These are phyloP conservation scores for Synergus itoensis DNA, from an alignment of 2,888 invertebrate genomes.

Conservation along the genomic window DNA sequence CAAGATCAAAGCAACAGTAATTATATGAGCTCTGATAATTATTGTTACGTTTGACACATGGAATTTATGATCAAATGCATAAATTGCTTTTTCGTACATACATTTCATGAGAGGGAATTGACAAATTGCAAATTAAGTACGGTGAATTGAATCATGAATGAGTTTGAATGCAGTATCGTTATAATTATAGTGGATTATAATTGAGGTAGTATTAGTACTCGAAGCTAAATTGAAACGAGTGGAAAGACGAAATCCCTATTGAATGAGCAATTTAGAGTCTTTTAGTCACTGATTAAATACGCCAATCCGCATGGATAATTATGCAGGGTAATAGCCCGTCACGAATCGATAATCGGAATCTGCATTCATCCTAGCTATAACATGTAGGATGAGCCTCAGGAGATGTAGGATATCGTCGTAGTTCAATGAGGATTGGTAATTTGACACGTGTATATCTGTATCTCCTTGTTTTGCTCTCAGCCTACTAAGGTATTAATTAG, in stretches of 20 bases:
- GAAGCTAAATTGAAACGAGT: background rate
- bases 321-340: slow-evolving; percentile 33
- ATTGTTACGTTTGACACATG: background rate
- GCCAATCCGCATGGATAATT: slow-evolving; percentile 29
- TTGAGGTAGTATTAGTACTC: background rate
- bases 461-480: background rate
- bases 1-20: background rate
- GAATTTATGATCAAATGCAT: background rate
- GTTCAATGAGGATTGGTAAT: slow-evolving; percentile 19
- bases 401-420: slow-evolving; percentile 28
- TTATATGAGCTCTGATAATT: background rate
- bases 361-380: slow-evolving; percentile 17
- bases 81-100: background rate
- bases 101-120: background rate
- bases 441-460: slow-evolving; percentile 28
- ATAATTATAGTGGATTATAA: background rate
- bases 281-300: slow-evolving; percentile 29
- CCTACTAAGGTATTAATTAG: slow-evolving; percentile 14
- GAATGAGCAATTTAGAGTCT: slow-evolving; percentile 22
- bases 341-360: slow-evolving; percentile 36
- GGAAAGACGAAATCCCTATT: background rate
- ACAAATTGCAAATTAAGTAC: background rate
- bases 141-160: background rate
- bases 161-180: background rate
- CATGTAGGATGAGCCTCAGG: slow-evolving; percentile 23